These are phyloP conservation scores for Euwallacea similis DNA, from an alignment of 1,140 invertebrate genomes.

Conservation along the genomic window DNA sequence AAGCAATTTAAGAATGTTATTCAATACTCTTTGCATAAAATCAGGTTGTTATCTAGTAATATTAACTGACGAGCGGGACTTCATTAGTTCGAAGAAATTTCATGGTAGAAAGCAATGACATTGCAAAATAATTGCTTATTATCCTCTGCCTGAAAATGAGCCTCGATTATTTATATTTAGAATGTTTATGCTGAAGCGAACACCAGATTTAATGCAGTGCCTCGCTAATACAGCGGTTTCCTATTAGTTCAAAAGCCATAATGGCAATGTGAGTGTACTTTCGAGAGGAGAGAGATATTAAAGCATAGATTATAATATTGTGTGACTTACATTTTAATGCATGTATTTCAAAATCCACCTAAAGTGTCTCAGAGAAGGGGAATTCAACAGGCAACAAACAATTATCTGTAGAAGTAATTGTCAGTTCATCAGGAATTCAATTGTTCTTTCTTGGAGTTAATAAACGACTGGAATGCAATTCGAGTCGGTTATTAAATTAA, in stretches of 20 bases:
- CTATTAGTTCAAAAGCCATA: conserved; percentile 3
- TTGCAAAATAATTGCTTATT: conserved; percentile 3
- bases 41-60: no score
- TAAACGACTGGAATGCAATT: conserved; percentile 29
- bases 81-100: no score
- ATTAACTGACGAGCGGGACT: no score
- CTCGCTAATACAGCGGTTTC: neutral
- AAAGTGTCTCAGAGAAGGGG: neutral
- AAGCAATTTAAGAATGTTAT: no score
- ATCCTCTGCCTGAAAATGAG: conserved; percentile 1
- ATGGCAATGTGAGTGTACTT: no score
- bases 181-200: conserved; percentile 2
- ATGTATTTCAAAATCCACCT: no score
- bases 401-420: conserved; percentile 16
- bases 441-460: conserved; percentile 29
- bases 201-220: neutral
- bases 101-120: neutral
- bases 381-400: conserved; percentile 1
- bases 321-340: no score
- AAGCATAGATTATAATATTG: no score
- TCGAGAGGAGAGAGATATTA: no score
- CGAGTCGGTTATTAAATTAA: conserved; percentile 31
- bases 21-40: no score
- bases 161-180: conserved; percentile 1
- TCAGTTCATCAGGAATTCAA: conserved; percentile 16